Percentiles rank a stretch among this genome's conserved stretches.
Evolutionary conservation across 2,888 invertebrate species (phyloP).

Genomic region (Ypsolopha sequella): DNA sequence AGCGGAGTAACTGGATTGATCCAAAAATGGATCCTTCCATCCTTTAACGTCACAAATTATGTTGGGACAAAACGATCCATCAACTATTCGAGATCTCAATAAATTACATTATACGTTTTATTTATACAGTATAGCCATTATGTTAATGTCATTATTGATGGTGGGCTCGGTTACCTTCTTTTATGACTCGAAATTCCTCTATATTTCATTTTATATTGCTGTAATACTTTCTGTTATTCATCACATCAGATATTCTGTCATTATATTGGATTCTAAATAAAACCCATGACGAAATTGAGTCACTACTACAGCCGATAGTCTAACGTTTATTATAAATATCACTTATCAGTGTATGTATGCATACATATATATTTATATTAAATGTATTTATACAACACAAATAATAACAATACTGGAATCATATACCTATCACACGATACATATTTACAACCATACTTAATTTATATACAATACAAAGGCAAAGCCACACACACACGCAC

Average conservation of each 20-base stretch:
- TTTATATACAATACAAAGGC: no score
- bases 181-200: not conserved
- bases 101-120: not conserved
- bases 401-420: no score
- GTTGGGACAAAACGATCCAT: not conserved
- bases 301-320: no score
- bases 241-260: not conserved
- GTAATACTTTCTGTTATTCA: not conserved
- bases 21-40: not conserved
- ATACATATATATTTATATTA: not conserved
- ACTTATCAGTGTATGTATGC: not conserved
- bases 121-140: not conserved
- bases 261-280: no score
- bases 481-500: no score
- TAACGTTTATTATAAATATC: not conserved
- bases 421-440: no score
- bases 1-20: not conserved
- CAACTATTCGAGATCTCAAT: not conserved
- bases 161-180: not conserved
- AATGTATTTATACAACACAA: no score
- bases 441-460: no score
- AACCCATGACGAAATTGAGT: no score
- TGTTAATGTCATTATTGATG: constrained; percentile 1
- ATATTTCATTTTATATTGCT: not conserved
- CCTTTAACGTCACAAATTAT: not conserved